These are phyloP conservation scores for Hemibagrus guttatus DNA, from an alignment of 2,797 vertebrate species.

Conservation along the genomic window DNA sequence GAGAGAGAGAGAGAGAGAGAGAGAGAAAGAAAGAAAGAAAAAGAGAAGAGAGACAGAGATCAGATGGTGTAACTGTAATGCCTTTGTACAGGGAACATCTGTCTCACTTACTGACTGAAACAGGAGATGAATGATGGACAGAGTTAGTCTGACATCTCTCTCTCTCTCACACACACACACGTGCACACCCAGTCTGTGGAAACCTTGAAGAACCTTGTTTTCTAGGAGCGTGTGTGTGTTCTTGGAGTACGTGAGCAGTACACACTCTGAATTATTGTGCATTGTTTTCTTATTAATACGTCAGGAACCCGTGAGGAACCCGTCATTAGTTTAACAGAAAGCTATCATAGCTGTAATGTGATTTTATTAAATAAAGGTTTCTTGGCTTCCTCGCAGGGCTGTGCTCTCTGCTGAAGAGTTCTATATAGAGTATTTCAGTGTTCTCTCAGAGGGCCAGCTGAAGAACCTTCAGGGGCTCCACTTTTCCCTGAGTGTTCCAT, in stretches of 20 bases:
- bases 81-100: background rate
- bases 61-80: background rate
- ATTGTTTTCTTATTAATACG: background rate
- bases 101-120: slow-evolving; percentile 68
- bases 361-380: background rate
- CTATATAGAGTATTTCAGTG: background rate
- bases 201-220: background rate
- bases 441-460: background rate
- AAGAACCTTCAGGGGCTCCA: background rate
- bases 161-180: background rate
- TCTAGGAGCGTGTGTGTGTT: background rate
- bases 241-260: background rate
- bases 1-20: slow-evolving; percentile 34
- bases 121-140: slow-evolving; percentile 19
- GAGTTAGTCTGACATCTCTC: background rate
- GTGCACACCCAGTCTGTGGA: background rate
- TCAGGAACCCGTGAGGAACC: too few species aligned
- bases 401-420: background rate
- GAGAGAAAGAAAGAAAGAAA: slow-evolving; percentile 65
- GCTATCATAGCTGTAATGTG: background rate
- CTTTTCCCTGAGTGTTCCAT: background rate
- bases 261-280: background rate
- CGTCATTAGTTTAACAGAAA: background rate
- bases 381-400: background rate
- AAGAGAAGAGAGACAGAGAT: slow-evolving; percentile 58